Evolutionary conservation across 2,797 vertebrate species (phyloP).

Genomic region (Dendrocincla tyrannina): DNA sequence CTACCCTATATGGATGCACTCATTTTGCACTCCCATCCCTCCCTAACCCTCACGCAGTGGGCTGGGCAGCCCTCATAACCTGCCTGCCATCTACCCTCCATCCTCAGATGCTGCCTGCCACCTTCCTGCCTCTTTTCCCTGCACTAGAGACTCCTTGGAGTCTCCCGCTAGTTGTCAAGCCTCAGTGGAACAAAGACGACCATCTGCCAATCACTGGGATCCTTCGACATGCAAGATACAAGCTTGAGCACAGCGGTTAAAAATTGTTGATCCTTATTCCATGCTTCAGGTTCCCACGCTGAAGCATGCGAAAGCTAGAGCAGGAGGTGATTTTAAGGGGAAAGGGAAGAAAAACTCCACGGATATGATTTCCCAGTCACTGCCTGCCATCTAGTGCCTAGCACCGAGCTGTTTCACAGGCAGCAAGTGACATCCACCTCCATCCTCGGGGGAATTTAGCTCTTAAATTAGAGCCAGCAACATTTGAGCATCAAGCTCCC

Average conservation of each 20-base stretch:
- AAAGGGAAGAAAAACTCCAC: neutral
- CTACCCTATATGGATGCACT: neutral
- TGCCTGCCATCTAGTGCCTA: constrained; percentile 65
- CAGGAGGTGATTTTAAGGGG: neutral
- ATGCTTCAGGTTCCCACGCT: neutral
- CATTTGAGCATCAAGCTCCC: neutral
- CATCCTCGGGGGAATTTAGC: neutral
- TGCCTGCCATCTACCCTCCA: neutral
- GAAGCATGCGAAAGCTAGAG: neutral
- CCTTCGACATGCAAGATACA: neutral
- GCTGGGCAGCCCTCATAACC: neutral
- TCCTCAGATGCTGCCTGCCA: neutral
- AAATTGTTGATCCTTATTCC: neutral
- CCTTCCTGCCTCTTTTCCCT: neutral
- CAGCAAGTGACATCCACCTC: neutral
- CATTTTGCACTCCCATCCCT: neutral
- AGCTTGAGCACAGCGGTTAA: neutral
- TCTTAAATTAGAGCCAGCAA: neutral
- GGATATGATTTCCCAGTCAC: constrained; percentile 17
- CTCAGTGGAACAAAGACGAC: neutral
- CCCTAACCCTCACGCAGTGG: neutral
- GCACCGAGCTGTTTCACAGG: neutral
- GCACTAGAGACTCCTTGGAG: neutral
- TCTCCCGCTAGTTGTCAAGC: neutral
- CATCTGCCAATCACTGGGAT: neutral